Evolutionary conservation across 2,113 vertebrate genomes (phyloP), one percentile per base, ranked within the genome.

Genomic region (Electrona antarctica): DNA sequence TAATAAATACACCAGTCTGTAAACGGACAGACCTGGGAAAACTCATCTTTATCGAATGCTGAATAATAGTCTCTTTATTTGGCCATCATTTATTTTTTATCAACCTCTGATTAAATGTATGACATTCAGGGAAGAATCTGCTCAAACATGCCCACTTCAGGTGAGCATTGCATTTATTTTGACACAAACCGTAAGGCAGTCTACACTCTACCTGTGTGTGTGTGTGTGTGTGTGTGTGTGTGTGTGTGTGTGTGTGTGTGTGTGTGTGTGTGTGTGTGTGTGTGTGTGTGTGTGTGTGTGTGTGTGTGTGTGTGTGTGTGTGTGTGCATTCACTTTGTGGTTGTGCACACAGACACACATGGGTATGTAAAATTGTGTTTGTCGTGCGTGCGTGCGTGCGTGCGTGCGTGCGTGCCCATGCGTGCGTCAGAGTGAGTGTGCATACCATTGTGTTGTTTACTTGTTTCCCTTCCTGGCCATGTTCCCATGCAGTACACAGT

Each of bases 131-230:
- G 7, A 58, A 10, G 1, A 76, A 73, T 75, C 49, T 64, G 62
- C 70, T 79, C 58, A 60, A 71, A 73, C 62, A 67, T 59, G 51
- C 73, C n/a, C 52, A 74, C 74, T 77, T 63, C 7, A 74, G 80
- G 71, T 85, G 81, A 89, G 87, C 78, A 84, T 65, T 78, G 71
- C 64, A 79, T 82, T 57, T 82, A 82, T 83, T 86, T 81, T 70
- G 85, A 85, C 82, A 82, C 83, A 85, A 84, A 81, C 81, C 54
- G 72, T 85, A 87, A 81, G 67, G 69, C 73, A 7, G 73, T 7
- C 69, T 64, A 58, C 85, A 89, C 85, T 21, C 85, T 4, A 6
- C 88, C 90, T 92, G 90, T 87, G 86, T 85, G 79, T 84, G 79
- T 70, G 71, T 60, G 69, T 79, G 79, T 76, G 28, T 61, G 65